Evolutionary conservation across 2,113 vertebrate species (phyloP), one percentile per base, ranked within the genome.

Genomic region (Mobula birostris): DNA sequence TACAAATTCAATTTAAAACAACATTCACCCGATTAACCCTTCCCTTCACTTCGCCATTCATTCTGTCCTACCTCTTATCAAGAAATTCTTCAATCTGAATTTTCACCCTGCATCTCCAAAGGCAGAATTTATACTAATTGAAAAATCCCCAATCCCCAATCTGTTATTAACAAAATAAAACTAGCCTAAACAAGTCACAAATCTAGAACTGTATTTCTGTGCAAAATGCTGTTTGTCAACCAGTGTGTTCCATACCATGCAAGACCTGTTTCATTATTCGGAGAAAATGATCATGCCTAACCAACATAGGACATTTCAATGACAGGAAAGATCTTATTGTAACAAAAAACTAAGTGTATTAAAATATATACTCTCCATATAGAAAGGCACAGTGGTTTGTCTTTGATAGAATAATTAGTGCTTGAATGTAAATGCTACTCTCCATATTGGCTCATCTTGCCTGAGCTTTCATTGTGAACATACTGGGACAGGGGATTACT

Each of bases 401-500:
- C 40, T 93, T 93, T 76, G 68, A 93, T 40, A 93, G 91, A 93
- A 29, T 90, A 90, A 93, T 74, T 93, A 72, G 40, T 74, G 36
- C 72, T 93, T 48, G 90, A 56, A n/a, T 48, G 48, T 32, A 29
- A 56, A 74, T 93, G 40, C 70, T 56, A 11, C 21, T 56, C 68
- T 74, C 68, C 91, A 74, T 61, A 68, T 68, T 90, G 85, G 61
- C 85, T 68, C 66, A 90, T 40, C 48, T 93, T 93, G 70, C 83
- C 91, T 74, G 5, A 74, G 70, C 70, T 93, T 74, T 74, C 19
- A 2, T 29, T 93, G 40, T 56, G 91, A 93, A 27, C 40, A 74
- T 74, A 72, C 91, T 56, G 70, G 68, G n/a, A 72, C 91, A 93
- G 40, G 91, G 91, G 91, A 93, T 93, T 93, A 93, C 91, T 93